Percentiles rank a stretch among this genome's conserved stretches.
These are phyloP conservation scores for Epinotia bilunana DNA, from an alignment of 2,888 invertebrate species.

Conservation along the genomic window DNA sequence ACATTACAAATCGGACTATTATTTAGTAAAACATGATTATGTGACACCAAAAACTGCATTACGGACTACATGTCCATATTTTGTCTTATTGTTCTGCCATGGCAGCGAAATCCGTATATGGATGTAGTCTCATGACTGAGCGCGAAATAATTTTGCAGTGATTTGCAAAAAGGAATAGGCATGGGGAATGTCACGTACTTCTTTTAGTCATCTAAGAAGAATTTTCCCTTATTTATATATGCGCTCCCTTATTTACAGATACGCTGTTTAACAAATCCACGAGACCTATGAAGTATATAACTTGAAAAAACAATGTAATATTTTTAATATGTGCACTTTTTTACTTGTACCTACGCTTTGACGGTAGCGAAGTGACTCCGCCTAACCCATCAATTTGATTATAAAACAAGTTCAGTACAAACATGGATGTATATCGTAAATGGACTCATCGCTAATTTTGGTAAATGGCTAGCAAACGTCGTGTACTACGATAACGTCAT, in stretches of 20 bases:
- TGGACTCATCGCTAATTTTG: neutral
- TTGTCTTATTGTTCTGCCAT: neutral
- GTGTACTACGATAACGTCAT: neutral
- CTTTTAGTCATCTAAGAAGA: slow-evolving; percentile 21
- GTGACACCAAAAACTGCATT: neutral
- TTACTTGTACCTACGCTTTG: neutral
- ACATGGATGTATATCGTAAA: neutral
- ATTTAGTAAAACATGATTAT: neutral
- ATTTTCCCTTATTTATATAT: too few species aligned
- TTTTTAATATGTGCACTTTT: neutral
- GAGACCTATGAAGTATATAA: neutral
- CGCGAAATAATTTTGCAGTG: slow-evolving; percentile 16
- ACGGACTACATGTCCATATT: neutral
- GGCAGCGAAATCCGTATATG: neutral
- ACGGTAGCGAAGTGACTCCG: neutral
- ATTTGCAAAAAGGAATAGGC: slow-evolving; percentile 22
- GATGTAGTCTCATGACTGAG: slow-evolving; percentile 9
- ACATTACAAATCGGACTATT: neutral
- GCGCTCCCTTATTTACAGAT: too few species aligned
- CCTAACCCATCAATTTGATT: neutral
- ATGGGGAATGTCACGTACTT: slow-evolving; percentile 15
- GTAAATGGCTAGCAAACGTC: neutral
- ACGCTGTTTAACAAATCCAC: neutral
- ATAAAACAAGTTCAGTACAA: neutral
- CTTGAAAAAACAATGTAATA: neutral